phyloP scores from a whole-genome alignment of 2,888 invertebrate genomes.

The Enchytraeus crypticus region DNA sequence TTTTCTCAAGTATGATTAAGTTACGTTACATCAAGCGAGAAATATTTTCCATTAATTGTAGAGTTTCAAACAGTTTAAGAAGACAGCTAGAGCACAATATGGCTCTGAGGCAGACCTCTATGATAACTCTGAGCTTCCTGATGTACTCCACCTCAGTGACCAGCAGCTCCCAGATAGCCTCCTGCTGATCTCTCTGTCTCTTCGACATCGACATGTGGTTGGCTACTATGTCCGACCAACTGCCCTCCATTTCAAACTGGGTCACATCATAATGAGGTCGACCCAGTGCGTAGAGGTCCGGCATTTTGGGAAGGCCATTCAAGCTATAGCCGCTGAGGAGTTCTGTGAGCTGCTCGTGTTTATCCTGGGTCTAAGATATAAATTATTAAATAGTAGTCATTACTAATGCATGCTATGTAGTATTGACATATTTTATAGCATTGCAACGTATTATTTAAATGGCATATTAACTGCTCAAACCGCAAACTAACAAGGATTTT shows the following conservation, averaged over 20 bases:
- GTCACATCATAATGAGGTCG: conserved; percentile 48
- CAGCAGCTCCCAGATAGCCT: conserved; percentile 85
- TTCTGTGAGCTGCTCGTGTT: conserved; percentile 66
- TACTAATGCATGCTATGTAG: no score
- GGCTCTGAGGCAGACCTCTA: no score
- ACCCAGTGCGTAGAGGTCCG: conserved; percentile 50
- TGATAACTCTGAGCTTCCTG: conserved; percentile 73
- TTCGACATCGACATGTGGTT: conserved; percentile 55
- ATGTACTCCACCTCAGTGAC: conserved; percentile 86
- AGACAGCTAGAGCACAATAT: no score
- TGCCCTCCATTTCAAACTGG: conserved; percentile 49
- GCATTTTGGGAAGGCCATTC: conserved; percentile 61
- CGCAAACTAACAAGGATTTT: no score
- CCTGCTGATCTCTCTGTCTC: conserved; percentile 74
- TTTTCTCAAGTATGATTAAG: no score
- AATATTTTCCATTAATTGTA: no score
- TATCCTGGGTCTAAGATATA: conserved; percentile 38
- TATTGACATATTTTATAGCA: no score
- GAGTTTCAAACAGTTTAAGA: no score
- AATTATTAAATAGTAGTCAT: no score
- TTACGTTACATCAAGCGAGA: no score
- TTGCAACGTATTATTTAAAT: no score
- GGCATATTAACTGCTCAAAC: no score
- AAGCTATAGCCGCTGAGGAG: conserved; percentile 65
- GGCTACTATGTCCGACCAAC: conserved; percentile 57